Conservation (phyloP, 2,888 invertebrate genomes). For the Noctua fimbriata region DNA sequence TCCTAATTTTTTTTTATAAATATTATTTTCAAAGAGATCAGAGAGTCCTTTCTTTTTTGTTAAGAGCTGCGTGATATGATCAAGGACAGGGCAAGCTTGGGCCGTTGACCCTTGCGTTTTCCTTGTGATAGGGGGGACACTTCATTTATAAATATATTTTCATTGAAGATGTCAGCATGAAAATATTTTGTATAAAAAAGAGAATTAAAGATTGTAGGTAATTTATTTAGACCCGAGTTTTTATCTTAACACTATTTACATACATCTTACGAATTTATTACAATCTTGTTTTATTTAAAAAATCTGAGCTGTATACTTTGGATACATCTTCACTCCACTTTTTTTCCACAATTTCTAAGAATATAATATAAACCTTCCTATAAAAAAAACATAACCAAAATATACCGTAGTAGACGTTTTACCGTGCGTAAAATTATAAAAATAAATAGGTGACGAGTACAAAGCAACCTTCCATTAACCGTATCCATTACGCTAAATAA, state of each 20-base stretch:
- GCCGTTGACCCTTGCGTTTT: constrained; percentile 17
- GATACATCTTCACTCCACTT: background rate
- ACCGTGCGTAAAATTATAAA: constrained; percentile 2
- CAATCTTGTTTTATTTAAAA: background rate
- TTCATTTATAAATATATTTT: background rate
- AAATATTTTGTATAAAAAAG: background rate
- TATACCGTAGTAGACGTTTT: background rate
- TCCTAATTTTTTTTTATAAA: background rate
- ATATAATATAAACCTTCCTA: background rate
- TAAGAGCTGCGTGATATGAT: background rate
- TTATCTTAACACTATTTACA: background rate
- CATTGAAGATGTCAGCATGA: background rate
- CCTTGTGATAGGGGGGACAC: background rate
- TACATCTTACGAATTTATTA: background rate
- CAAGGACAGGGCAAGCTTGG: constrained; percentile 9
- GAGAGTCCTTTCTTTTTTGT: background rate
- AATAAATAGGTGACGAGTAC: constrained; percentile 29
- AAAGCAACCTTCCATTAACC: constrained; percentile 26
- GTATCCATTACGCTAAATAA: constrained; percentile 56
- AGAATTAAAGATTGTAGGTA: background rate
- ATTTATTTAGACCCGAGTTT: background rate
- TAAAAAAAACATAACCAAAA: constrained; percentile 1
- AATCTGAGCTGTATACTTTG: background rate
- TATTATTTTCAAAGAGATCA: background rate
- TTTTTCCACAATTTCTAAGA: background rate